Evolutionary conservation across 2,888 invertebrate species (phyloP).

Genomic region (Deladenus siricidicola): DNA sequence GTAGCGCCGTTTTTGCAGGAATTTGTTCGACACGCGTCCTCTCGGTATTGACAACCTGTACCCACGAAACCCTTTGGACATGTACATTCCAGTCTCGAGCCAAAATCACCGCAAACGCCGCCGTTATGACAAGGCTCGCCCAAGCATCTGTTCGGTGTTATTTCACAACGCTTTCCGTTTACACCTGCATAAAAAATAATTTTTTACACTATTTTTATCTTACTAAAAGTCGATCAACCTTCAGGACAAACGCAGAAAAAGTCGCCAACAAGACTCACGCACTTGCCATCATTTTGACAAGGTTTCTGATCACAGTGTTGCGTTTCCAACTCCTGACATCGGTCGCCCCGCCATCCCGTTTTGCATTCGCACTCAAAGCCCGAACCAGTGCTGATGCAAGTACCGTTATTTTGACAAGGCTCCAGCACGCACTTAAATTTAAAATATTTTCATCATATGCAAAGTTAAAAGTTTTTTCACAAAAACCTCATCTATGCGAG

Average conservation of each 20-base stretch:
- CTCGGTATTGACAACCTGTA: conserved; percentile 41
- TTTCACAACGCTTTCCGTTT: conserved; percentile 91
- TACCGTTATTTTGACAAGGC: conserved; percentile 74
- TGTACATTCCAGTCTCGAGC: conserved; percentile 85
- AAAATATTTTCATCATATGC: too few relatives aligned
- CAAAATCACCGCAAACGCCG: conserved; percentile 88
- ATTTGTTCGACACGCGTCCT: conserved; percentile 36
- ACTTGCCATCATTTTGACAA: conserved; percentile 87
- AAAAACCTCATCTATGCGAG: conserved; percentile 42
- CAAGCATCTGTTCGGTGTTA: conserved; percentile 85
- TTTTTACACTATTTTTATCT: not conserved
- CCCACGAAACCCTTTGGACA: conserved; percentile 61
- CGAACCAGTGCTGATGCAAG: conserved; percentile 58
- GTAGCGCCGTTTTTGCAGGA: conserved; percentile 47
- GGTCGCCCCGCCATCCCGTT: conserved; percentile 43
- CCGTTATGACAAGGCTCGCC: conserved; percentile 91
- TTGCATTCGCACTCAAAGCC: conserved; percentile 85
- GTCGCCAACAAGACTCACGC: conserved; percentile 72
- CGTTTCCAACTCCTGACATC: conserved; percentile 77
- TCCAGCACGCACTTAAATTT: conserved; percentile 67
- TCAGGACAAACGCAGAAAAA: conserved; percentile 68
- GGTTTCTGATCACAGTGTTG: conserved; percentile 71
- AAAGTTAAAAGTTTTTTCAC: too few relatives aligned
- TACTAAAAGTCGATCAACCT: conserved; percentile 15
- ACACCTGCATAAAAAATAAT: conserved; percentile 71